These are phyloP conservation scores for Symphodus melops DNA, from an alignment of 2,113 vertebrate genomes.

Conservation along the genomic window DNA sequence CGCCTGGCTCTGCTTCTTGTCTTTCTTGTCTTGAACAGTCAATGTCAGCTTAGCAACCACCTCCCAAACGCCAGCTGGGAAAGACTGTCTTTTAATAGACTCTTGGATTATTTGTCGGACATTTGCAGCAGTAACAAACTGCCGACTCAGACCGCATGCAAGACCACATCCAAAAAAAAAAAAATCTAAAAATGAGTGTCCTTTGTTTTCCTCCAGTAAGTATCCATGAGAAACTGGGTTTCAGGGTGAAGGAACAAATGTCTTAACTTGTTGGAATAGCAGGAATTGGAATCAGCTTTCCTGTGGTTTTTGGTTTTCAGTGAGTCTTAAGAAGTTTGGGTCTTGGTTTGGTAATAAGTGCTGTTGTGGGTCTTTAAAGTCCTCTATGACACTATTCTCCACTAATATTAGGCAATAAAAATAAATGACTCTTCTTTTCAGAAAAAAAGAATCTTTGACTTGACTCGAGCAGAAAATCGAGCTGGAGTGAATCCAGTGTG, in stretches of 20 bases:
- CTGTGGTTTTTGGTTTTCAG: constrained; percentile 24
- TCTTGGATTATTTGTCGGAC: constrained; percentile 33
- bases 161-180: constrained; percentile 20
- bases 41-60: constrained; percentile 55
- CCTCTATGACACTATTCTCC: background rate
- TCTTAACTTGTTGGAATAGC: constrained; percentile 28
- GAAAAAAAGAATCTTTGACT: background rate
- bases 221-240: constrained; percentile 10
- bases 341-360: background rate
- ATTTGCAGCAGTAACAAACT: constrained; percentile 21
- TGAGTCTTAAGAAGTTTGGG: constrained; percentile 1
- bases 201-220: constrained; percentile 18
- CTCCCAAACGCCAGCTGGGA: constrained; percentile 43
- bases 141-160: constrained; percentile 27
- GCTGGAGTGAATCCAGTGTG: background rate
- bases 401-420: constrained; percentile 12
- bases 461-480: background rate
- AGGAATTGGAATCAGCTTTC: constrained; percentile 3
- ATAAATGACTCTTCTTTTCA: constrained; percentile 5
- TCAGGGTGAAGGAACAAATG: constrained; percentile 22
- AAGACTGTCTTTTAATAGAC: constrained; percentile 45
- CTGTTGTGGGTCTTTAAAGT: constrained; percentile 5
- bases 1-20: constrained; percentile 58
- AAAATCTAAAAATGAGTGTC: background rate
- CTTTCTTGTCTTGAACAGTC: constrained; percentile 33